Evolutionary conservation across 1,140 invertebrate genomes (phyloP).

Genomic region (Heterodera carotae): DNA sequence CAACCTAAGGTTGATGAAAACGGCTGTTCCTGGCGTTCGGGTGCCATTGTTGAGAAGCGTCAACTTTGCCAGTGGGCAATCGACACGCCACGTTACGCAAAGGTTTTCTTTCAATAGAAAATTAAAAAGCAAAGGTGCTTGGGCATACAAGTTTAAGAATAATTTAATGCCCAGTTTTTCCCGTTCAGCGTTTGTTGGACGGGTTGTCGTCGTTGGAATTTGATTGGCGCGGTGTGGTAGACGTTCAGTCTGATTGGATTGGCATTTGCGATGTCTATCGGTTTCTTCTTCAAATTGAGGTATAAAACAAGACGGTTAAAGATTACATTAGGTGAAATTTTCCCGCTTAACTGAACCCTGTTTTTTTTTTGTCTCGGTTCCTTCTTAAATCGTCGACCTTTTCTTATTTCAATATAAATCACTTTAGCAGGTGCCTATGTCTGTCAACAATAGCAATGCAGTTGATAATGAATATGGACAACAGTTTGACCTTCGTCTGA

Average conservation of each 20-base stretch:
- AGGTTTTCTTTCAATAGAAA: constrained; percentile 69
- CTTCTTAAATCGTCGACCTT: too few species aligned
- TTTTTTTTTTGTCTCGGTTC: too few species aligned
- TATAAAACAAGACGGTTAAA: too few species aligned
- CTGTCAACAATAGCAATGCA: background rate
- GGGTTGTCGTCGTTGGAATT: constrained; percentile 73
- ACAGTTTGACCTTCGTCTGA: constrained; percentile 52
- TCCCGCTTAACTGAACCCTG: too few species aligned
- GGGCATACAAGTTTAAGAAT: too few species aligned
- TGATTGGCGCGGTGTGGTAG: constrained; percentile 79
- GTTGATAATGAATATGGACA: constrained; percentile 24
- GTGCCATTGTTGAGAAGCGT: constrained; percentile 87
- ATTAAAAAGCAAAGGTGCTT: too few species aligned
- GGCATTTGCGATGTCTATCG: constrained; percentile 82
- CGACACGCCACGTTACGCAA: constrained; percentile 82
- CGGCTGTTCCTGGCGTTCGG: constrained; percentile 92
- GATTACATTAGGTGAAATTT: too few species aligned
- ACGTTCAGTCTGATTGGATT: constrained; percentile 91
- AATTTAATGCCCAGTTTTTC: background rate
- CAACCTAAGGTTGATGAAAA: constrained; percentile 81
- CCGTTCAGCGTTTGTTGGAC: constrained; percentile 70
- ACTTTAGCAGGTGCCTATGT: background rate
- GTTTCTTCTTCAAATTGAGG: constrained; percentile 75
- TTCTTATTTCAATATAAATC: background rate
- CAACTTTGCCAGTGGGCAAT: constrained; percentile 92